Evolutionary conservation across 2,797 vertebrate species (phyloP), one percentile per base, ranked within the genome.

Genomic region (Pyrrhura leucotis): DNA sequence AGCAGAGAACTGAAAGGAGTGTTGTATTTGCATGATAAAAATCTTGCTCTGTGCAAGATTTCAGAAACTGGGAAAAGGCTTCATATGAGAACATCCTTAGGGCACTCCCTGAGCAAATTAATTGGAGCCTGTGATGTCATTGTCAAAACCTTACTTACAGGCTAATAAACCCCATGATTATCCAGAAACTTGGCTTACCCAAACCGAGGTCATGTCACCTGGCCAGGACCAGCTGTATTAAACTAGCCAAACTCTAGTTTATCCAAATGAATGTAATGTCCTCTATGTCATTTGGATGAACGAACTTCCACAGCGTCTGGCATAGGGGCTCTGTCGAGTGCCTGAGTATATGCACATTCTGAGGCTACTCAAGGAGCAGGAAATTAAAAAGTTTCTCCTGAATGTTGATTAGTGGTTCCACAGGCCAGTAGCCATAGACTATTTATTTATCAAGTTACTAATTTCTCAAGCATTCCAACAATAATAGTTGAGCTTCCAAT

Each of bases 341-440:
- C 75, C 85, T 72, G 56, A 77, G 77, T 85, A 75, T 73, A 71
- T 2, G 14, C 67, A 61, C 13, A 8, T 92, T 91, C 86, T 81
- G 76, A 92, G 62, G 67, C 71, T 90, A 12, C 56, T 89, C 84
- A 58, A 82, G 58, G 78, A 96, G 95, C 94, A 96, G 95, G 96
- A 97, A 97, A 97, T 97, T 92, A 96, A 94, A 96, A 96, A 88
- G 35, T 68, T 94, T 82, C 84, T 45, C 44, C 66, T 94, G 81
- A 81, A 92, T 81, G 85, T 28, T 95, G 95, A 94, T 96, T 93
- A 93, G 87, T 69, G 40, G 75, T 89, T 95, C 73, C 76, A 75
- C 67, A 68, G 71, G 78, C 93, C 87, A 82, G 21, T 88, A 93
- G 83, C 73, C 84, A 80, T 80, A 67, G 26, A 50, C 61, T 90